A percentile compares a stretch with the other conserved stretches of the same genome.
Conservation (phyloP, 1,140 invertebrate species). For the Calephelis virginiensis region DNA sequence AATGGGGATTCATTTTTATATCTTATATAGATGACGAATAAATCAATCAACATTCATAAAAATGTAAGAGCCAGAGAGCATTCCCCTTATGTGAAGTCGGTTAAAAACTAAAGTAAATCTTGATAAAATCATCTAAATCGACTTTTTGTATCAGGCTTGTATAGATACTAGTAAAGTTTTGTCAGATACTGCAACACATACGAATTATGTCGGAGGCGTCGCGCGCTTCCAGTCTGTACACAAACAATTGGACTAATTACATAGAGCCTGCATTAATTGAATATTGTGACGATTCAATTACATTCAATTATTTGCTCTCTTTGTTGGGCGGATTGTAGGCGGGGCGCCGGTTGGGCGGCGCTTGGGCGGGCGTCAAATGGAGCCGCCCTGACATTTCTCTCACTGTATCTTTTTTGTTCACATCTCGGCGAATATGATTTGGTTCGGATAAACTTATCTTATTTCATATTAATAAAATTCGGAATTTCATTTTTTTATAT, state of each 20-base stretch:
- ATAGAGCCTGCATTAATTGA: constrained; percentile 47
- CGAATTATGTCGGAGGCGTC: too few relatives aligned
- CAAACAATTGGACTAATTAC: constrained; percentile 61
- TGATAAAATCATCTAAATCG: too few relatives aligned
- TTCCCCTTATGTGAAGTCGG: too few relatives aligned
- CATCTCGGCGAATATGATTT: constrained; percentile 28
- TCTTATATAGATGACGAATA: too few relatives aligned
- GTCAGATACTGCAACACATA: too few relatives aligned
- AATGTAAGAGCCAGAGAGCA: too few relatives aligned
- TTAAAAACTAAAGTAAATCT: too few relatives aligned
- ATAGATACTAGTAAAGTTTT: too few relatives aligned
- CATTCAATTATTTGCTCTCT: constrained; percentile 58
- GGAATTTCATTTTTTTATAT: too few relatives aligned
- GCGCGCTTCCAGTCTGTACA: constrained; percentile 21
- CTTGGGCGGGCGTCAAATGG: constrained; percentile 49
- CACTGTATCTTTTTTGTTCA: constrained; percentile 24
- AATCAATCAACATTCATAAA: too few relatives aligned
- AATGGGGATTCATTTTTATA: too few relatives aligned
- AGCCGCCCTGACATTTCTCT: constrained; percentile 49
- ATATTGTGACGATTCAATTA: constrained; percentile 65
- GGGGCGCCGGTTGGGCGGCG: constrained; percentile 49
- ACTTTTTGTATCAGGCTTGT: too few relatives aligned
- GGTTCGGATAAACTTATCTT: not conserved
- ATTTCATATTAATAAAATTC: not conserved
- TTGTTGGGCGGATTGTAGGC: constrained; percentile 54